Conservation (phyloP, 2,888 invertebrate species). For the Oligia fasciuncula region DNA sequence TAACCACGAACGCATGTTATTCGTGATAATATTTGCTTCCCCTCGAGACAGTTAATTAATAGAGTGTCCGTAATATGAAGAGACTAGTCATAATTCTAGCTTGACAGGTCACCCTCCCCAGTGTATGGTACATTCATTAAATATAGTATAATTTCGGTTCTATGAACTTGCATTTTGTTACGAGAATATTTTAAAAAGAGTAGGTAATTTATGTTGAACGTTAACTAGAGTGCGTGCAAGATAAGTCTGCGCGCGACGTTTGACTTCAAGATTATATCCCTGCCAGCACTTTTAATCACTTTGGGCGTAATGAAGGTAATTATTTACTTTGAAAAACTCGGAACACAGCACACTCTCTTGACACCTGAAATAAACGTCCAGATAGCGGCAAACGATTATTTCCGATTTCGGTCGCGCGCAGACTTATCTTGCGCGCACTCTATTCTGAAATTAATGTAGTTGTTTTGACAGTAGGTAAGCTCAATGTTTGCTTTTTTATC, state of each 20-base stretch:
- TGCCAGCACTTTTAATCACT: too few relatives aligned
- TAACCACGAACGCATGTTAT: conserved; percentile 33
- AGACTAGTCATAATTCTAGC: conserved; percentile 47
- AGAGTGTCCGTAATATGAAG: conserved; percentile 52
- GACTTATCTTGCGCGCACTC: too few relatives aligned
- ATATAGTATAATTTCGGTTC: conserved; percentile 41
- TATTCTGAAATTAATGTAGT: neutral
- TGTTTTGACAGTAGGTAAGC: neutral
- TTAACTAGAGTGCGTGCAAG: neutral
- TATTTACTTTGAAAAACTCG: too few relatives aligned
- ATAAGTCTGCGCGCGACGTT: too few relatives aligned
- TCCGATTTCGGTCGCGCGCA: too few relatives aligned
- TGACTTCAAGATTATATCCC: too few relatives aligned
- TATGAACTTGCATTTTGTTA: conserved; percentile 34
- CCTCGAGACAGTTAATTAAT: conserved; percentile 49
- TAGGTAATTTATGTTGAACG: too few relatives aligned
- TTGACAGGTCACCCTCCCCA: conserved; percentile 46
- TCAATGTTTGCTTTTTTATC: neutral
- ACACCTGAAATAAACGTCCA: too few relatives aligned
- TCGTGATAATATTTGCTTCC: conserved; percentile 53
- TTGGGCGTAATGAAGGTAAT: too few relatives aligned
- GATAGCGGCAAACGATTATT: too few relatives aligned
- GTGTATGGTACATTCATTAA: conserved; percentile 45
- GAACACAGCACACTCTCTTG: too few relatives aligned
- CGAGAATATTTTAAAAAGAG: neutral